Evolutionary conservation across 2,888 invertebrate species (phyloP).

Genomic region (Belgica antarctica): DNA sequence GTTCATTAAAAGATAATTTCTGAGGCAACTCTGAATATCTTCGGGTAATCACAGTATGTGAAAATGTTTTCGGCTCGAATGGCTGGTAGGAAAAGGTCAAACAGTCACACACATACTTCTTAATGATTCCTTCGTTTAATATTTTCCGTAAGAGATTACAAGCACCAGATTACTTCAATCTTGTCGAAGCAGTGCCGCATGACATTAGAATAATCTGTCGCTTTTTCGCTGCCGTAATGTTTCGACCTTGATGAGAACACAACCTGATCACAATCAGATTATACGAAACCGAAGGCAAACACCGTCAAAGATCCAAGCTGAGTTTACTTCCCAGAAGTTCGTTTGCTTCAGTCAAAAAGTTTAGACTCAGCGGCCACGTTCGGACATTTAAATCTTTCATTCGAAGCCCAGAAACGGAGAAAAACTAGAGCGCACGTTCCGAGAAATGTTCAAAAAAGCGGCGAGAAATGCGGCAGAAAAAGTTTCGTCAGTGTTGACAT

Average conservation of each 20-base stretch:
- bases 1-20: constrained; percentile 27
- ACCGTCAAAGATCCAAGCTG: no score
- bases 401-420: neutral
- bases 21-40: neutral
- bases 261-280: neutral
- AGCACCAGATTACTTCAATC: neutral
- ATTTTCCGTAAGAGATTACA: constrained; percentile 30
- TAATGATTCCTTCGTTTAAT: constrained; percentile 12
- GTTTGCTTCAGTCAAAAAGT: neutral
- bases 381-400: constrained; percentile 36
- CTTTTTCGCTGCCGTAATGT: constrained; percentile 2
- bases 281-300: no score
- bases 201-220: constrained; percentile 15
- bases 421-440: neutral
- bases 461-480: neutral
- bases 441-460: neutral
- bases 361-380: neutral
- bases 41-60: neutral
- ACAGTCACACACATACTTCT: constrained; percentile 9
- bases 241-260: constrained; percentile 12
- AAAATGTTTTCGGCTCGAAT: constrained; percentile 10
- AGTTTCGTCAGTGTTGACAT: constrained; percentile 1
- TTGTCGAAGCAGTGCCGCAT: neutral
- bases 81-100: constrained; percentile 11
- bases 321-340: neutral